A percentile compares a stretch with the other conserved stretches of the same genome.
Conservation (phyloP, 2,113 vertebrate species). For the Perca flavescens region DNA sequence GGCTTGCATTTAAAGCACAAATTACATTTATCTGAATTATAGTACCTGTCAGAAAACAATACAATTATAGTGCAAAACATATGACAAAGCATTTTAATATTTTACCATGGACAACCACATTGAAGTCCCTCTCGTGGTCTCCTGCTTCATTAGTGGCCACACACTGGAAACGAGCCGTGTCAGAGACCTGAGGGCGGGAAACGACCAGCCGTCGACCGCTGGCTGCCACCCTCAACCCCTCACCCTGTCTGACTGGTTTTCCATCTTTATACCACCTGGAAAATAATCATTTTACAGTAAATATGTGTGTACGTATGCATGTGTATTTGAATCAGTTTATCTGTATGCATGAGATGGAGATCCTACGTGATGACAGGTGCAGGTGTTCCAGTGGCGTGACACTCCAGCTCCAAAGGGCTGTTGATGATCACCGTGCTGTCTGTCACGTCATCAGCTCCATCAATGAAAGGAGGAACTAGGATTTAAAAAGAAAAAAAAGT, state of each 20-base stretch:
- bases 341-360: neutral
- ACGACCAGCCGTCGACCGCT: conserved; percentile 89
- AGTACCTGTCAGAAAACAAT: neutral
- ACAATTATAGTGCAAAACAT: neutral
- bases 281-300: neutral
- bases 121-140: conserved; percentile 88
- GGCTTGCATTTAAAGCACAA: conserved; percentile 53
- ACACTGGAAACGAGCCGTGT: conserved; percentile 91
- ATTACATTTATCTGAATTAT: neutral
- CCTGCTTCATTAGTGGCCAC: conserved; percentile 92
- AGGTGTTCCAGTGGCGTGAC: conserved; percentile 88
- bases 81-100: neutral
- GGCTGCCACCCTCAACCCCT: conserved; percentile 83
- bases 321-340: neutral
- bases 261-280: conserved; percentile 94
- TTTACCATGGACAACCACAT: conserved; percentile 93
- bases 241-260: conserved; percentile 83
- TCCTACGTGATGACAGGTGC: conserved; percentile 90
- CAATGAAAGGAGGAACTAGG: conserved; percentile 91
- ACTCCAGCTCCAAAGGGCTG: conserved; percentile 91
- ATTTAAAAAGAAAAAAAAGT: conserved; percentile 1
- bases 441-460: conserved; percentile 86
- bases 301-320: neutral
- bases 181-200: conserved; percentile 89
- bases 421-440: conserved; percentile 88